Conservation (phyloP, 30 jellyfish, hydroid and myxozoan genomes). For the Clytia hemisphaerica region DNA sequence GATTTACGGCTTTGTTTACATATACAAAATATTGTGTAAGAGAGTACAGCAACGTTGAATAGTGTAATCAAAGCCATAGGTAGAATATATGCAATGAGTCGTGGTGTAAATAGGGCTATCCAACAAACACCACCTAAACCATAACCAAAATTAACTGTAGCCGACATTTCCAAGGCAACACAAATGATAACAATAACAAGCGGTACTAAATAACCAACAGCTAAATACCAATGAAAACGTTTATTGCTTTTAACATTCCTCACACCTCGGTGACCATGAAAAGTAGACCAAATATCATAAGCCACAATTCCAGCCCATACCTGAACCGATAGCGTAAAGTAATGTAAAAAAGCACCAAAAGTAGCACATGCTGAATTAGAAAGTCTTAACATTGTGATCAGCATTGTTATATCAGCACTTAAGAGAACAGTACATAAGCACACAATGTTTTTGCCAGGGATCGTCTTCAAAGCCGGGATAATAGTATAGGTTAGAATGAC, state of each 20-base stretch:
- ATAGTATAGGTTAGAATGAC: background rate
- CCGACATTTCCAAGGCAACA: slow-evolving; percentile 8
- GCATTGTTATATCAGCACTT: background rate
- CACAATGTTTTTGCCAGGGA: slow-evolving; percentile 6
- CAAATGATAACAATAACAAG: background rate
- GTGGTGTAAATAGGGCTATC: background rate
- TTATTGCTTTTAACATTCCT: slow-evolving; percentile 11
- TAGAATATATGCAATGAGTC: slow-evolving; percentile 2
- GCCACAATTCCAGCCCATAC: background rate
- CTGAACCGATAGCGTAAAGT: background rate
- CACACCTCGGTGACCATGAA: background rate
- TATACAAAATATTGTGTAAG: slow-evolving; percentile 1
- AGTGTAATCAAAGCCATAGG: background rate
- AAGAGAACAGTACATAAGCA: background rate
- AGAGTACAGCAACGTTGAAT: background rate
- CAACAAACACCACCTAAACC: slow-evolving; percentile 34
- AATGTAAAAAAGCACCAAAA: background rate
- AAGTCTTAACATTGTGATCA: background rate
- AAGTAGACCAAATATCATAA: slow-evolving; percentile 5
- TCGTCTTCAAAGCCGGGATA: background rate
- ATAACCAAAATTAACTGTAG: slow-evolving; percentile 4
- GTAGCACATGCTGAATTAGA: background rate
- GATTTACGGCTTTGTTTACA: background rate
- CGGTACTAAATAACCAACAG: background rate
- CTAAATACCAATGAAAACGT: background rate